Percentiles rank a stretch among this genome's conserved stretches.
Evolutionary conservation across 1,140 invertebrate species (phyloP).

Genomic region (Maniola jurtina): DNA sequence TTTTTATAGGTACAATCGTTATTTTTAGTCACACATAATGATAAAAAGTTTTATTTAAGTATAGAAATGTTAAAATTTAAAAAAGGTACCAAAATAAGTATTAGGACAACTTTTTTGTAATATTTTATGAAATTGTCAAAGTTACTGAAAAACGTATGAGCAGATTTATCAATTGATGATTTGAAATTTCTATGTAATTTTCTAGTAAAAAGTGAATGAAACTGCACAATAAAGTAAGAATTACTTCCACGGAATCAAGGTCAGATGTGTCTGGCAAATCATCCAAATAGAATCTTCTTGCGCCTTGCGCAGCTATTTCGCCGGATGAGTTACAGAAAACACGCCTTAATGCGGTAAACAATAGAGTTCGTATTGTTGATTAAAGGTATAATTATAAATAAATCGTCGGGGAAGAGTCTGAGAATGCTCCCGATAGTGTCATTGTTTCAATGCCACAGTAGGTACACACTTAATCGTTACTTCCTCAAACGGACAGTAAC

Average conservation of each 20-base stretch:
- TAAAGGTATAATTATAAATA: conserved; percentile 21
- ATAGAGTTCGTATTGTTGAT: conserved; percentile 19
- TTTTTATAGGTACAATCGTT: too few species aligned
- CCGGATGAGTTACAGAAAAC: conserved; percentile 15
- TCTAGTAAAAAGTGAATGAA: conserved; percentile 60
- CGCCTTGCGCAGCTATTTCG: not conserved
- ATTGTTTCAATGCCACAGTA: conserved; percentile 66
- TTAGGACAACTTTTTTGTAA: too few species aligned
- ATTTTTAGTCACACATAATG: too few species aligned
- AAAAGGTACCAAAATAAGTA: too few species aligned
- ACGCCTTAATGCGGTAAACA: not conserved
- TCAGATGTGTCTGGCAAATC: conserved; percentile 60
- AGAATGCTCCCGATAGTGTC: conserved; percentile 57
- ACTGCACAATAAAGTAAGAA: conserved; percentile 43
- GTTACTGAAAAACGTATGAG: not conserved
- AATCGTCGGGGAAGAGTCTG: conserved; percentile 50
- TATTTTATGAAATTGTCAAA: too few species aligned
- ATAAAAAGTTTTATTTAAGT: too few species aligned
- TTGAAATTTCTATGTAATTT: not conserved
- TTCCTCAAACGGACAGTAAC: conserved; percentile 49
- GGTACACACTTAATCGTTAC: conserved; percentile 62
- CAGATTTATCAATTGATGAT: not conserved
- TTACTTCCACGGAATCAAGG: conserved; percentile 46
- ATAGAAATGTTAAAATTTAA: too few species aligned
- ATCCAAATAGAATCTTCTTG: conserved; percentile 38